Percentiles rank a stretch among this genome's conserved stretches.
Conservation (phyloP, 2,113 vertebrate species). For the Bostrychus sinensis region DNA sequence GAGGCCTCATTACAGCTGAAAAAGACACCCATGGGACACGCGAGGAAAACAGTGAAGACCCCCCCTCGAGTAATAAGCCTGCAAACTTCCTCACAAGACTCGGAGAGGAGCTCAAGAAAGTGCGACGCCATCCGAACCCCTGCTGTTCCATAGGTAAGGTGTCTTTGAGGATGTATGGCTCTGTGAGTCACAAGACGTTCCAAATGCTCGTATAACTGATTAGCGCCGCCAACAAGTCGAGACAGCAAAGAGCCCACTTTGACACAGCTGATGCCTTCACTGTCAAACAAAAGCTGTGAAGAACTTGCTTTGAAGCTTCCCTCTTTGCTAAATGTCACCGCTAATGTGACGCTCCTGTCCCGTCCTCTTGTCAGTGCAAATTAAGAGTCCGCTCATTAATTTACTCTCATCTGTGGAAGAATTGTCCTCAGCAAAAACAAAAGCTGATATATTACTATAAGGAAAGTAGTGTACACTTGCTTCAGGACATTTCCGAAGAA, state of each 20-base stretch:
- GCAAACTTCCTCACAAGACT: constrained; percentile 76
- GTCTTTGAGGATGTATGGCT: constrained; percentile 79
- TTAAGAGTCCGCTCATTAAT: constrained; percentile 39
- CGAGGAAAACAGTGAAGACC: constrained; percentile 75
- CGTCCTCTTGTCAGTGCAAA: constrained; percentile 44
- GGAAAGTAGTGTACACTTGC: constrained; percentile 45
- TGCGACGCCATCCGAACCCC: constrained; percentile 64
- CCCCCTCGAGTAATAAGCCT: constrained; percentile 79
- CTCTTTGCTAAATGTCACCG: constrained; percentile 54
- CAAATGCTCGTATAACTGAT: constrained; percentile 69
- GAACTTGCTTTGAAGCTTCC: constrained; percentile 53
- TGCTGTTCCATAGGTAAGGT: constrained; percentile 76
- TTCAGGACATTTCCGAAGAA: constrained; percentile 50
- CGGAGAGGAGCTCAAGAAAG: constrained; percentile 70
- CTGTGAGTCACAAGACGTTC: constrained; percentile 62
- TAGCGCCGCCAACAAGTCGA: constrained; percentile 69
- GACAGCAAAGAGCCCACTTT: constrained; percentile 60
- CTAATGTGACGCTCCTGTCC: constrained; percentile 43
- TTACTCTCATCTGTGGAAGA: constrained; percentile 33
- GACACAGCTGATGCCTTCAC: constrained; percentile 67
- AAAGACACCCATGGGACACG: constrained; percentile 82
- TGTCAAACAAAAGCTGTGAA: constrained; percentile 60
- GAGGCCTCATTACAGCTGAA: constrained; percentile 84
- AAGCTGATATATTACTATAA: constrained; percentile 18
- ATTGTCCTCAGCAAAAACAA: constrained; percentile 36